A percentile compares a stretch with the other conserved stretches of the same genome.
Conservation (phyloP, 2,888 invertebrate genomes). For the Keiferia lycopersicella region DNA sequence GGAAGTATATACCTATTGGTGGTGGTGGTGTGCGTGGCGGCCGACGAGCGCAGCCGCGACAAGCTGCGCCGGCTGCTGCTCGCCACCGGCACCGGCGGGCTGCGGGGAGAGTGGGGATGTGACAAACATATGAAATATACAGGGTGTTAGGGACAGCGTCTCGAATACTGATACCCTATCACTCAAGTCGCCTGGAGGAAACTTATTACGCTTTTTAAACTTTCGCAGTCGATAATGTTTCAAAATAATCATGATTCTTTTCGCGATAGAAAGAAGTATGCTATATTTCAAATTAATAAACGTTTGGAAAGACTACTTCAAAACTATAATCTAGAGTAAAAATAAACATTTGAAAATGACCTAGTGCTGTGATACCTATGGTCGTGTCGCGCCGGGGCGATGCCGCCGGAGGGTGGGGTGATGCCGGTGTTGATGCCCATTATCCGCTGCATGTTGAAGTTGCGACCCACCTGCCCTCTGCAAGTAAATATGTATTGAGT, state of each 20-base stretch:
- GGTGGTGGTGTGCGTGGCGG: neutral
- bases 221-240: too few species aligned
- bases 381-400: conserved; percentile 30
- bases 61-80: conserved; percentile 48
- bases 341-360: neutral
- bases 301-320: too few species aligned
- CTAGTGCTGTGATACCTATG: conserved; percentile 22
- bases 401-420: too few species aligned
- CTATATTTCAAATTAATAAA: too few species aligned
- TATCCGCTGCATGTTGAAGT: conserved; percentile 79
- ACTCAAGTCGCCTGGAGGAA: too few species aligned
- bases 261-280: too few species aligned
- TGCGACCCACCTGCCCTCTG: conserved; percentile 73
- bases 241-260: too few species aligned
- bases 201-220: too few species aligned
- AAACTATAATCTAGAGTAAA: neutral
- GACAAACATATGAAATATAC: too few species aligned
- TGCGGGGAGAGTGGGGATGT: neutral
- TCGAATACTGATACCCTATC: too few species aligned
- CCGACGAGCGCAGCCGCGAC: neutral
- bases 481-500: neutral
- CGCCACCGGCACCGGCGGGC: conserved; percentile 55
- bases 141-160: too few species aligned
- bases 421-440: conserved; percentile 77
- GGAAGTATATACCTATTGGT: neutral